Evolutionary conservation across 2,888 invertebrate species (phyloP).

Genomic region (Meliscaeva auricollis): DNA sequence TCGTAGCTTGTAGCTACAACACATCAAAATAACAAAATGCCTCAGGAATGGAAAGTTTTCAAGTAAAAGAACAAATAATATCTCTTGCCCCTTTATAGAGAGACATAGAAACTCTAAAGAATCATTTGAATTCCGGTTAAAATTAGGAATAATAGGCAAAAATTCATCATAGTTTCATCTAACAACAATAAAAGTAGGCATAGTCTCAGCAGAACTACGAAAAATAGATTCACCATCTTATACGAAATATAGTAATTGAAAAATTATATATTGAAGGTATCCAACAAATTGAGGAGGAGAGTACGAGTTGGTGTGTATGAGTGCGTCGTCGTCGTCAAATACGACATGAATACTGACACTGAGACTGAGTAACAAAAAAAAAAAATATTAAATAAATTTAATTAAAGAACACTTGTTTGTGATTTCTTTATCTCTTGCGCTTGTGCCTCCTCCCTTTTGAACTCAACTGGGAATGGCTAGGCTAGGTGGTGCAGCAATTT

Average conservation of each 20-base stretch:
- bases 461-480: conserved; percentile 29
- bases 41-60: conserved; percentile 30
- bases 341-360: conserved; percentile 38
- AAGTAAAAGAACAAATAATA: not conserved
- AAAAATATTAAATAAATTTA: conserved; percentile 35
- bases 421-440: conserved; percentile 48
- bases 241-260: not conserved
- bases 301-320: conserved; percentile 8
- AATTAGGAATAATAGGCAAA: not conserved
- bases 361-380: conserved; percentile 22
- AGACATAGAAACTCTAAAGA: not conserved
- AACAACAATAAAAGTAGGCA: conserved; percentile 7
- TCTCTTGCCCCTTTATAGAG: conserved; percentile 6
- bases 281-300: not conserved
- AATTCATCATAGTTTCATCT: conserved; percentile 2
- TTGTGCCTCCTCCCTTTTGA: conserved; percentile 45
- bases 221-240: conserved; percentile 44
- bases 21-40: conserved; percentile 17
- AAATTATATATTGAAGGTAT: conserved; percentile 13
- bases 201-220: not conserved
- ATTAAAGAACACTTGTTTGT: conserved; percentile 67
- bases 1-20: conserved; percentile 3
- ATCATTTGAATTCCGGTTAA: not conserved
- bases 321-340: conserved; percentile 42
- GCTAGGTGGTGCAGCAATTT: conserved; percentile 53